Base-by-base conservation (phyloP, 2,797 vertebrate genomes). In the Darevskia nairensis region DNA sequence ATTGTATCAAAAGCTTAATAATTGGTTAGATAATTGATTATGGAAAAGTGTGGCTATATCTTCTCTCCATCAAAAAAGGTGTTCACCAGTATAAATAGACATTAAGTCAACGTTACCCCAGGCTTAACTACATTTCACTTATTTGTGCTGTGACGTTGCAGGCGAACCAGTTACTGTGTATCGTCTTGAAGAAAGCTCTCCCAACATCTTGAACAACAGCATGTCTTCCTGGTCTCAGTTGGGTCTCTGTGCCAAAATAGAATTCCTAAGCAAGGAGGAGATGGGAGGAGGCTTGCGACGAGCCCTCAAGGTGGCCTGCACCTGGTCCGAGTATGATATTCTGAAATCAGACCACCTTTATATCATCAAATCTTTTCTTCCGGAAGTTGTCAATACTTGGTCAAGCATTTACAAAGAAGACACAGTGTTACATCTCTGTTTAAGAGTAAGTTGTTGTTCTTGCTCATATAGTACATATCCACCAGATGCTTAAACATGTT, bases 171-270 rank as follows among this genome's bases (percentile, higher is more conserved):
- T 99, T 94, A 99, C 98, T 0, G 98, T 99, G 93, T 99, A 99
- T 95, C 98, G 98, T 39, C 97, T 99, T 86, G 99, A 99, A 93
- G 99, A 99, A 96, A 99, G 99, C 88, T 99, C 99, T 46, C 99
- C 99, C 86, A 98, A 96, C 96, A 99, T 98, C 86, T 97, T 99
- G 94, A 99, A 99, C 96, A 99, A 99, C 97, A 99, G 99, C 97
- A 99, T 99, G 99, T 99, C 99, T 75, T 99, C 99, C 89, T 99
- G 99, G 99, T 98, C 99, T 74, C 99, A 99, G 75, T 97, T 98
- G 29, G 99, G 99, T 17, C 98, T 99, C 55, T 99, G 98, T 94
- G 99, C 99, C 91, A 99, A 99, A 96, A 99, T 99, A 10, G 99
- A 99, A 86, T 99, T 99, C 95, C 97, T 99, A 89, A 99, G 99